Base-by-base conservation (phyloP, 1,140 invertebrate species). In the Dreissena rostriformis region DNA sequence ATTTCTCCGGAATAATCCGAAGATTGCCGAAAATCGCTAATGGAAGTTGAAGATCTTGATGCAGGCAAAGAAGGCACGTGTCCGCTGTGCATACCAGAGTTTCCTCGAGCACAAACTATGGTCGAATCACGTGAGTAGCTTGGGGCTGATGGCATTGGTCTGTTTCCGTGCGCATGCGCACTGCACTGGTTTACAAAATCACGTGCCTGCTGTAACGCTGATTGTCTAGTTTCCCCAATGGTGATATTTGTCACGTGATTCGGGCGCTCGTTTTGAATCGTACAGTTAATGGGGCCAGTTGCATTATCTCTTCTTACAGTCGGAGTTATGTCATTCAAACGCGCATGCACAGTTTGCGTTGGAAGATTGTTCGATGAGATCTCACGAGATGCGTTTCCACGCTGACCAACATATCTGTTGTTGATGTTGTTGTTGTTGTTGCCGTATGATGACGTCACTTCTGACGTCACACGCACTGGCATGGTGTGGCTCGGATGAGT, bases 171-270 rank as follows among this genome's bases (percentile, higher is more conserved):
- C 17, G 17, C 57, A 39, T 5, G 39, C 75, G 75, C 75, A 77
- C 29, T 52, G 1, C 15, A 29, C 28, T 63, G 55, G 28, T 79
- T 61, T 17, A 79, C 77, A 4, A 79, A 66, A 12, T 53, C 77
- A 70, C 77, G 77, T 71, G 77, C 77, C 55, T 79, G 66, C 29
- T 79, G 77, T 28, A 79, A 61, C 0, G 77, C 77, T 1, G 77
- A 79, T 2, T 24, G 51, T 49, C 72, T 74, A 17, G 24, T 26
- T 22, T 65, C 57, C 66, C 51, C 49, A 6, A 26, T 51, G 7
- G 26, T 39, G 26, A 49, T 65, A 49, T 71, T 79, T 79, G 66
- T 24, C 12, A 26, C 11, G n/a, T 10, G 8, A 22, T 12, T 51
- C 1, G 15, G 17, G 39, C 22, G 68, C 19, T 81, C 79, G 4